Conservation (phyloP, 2,888 invertebrate genomes). For the Bibio marci region DNA sequence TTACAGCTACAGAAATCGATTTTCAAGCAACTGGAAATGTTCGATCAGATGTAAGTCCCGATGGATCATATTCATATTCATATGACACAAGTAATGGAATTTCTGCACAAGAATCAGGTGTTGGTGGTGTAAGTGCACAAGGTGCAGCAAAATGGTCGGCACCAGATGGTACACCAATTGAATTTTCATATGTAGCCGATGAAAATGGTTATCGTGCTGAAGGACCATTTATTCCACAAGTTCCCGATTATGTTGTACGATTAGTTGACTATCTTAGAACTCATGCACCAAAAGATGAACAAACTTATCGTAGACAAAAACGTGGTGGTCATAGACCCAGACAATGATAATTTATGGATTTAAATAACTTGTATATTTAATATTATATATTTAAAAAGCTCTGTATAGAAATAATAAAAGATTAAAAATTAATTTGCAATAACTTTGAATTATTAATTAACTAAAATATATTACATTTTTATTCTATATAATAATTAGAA, state of each 20-base stretch:
- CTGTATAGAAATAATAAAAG: too few relatives aligned
- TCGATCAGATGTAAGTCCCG: neutral
- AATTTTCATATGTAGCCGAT: conserved; percentile 6
- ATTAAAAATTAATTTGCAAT: too few relatives aligned
- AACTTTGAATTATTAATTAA: too few relatives aligned
- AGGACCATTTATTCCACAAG: conserved; percentile 6
- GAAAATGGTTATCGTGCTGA: conserved; percentile 7
- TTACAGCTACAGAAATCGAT: too few relatives aligned
- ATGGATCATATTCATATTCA: conserved; percentile 5
- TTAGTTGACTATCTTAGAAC: conserved; percentile 4
- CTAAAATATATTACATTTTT: too few relatives aligned
- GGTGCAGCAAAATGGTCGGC: conserved; percentile 6
- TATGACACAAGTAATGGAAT: conserved; percentile 7
- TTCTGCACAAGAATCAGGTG: conserved; percentile 4
- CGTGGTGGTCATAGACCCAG: too few relatives aligned
- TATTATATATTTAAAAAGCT: too few relatives aligned
- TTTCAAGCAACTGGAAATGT: too few relatives aligned
- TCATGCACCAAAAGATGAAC: conserved; percentile 1
- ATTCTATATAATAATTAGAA: too few relatives aligned
- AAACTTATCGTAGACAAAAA: too few relatives aligned
- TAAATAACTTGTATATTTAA: too few relatives aligned
- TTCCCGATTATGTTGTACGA: conserved; percentile 3
- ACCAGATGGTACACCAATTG: conserved; percentile 6
- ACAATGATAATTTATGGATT: too few relatives aligned
- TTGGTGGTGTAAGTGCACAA: conserved; percentile 5